These are phyloP conservation scores for Maccullochella peelii DNA, from an alignment of 2,113 vertebrate species.

Conservation along the genomic window DNA sequence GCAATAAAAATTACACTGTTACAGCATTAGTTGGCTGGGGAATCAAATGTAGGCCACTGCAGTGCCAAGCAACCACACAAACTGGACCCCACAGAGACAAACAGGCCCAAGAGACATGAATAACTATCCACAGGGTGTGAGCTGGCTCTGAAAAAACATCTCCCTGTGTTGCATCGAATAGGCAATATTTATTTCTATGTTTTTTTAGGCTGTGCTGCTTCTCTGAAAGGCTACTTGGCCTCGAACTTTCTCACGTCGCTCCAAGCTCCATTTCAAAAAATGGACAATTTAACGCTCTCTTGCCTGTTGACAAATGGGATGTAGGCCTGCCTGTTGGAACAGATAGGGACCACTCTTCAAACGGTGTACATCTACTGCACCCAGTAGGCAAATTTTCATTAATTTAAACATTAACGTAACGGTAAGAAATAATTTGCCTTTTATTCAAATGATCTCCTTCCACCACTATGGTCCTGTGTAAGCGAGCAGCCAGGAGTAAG, in stretches of 20 bases:
- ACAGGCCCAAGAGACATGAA: slow-evolving; percentile 13
- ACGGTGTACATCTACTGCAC: not conserved
- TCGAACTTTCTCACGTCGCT: not conserved
- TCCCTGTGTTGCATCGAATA: not conserved
- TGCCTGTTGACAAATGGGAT: not conserved
- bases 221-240: not conserved
- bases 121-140: not conserved
- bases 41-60: slow-evolving; percentile 4
- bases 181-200: not conserved
- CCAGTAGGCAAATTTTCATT: not conserved
- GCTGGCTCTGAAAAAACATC: not conserved
- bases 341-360: not conserved
- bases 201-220: not conserved
- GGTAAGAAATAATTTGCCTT: not conserved
- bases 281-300: not conserved
- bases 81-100: slow-evolving; percentile 20
- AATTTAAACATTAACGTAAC: not conserved
- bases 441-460: not conserved
- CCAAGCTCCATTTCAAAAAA: not conserved
- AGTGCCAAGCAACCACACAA: slow-evolving; percentile 51
- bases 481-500: not conserved
- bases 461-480: not conserved
- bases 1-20: slow-evolving; percentile 2
- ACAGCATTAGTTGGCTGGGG: slow-evolving; percentile 22
- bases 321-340: not conserved